Base-by-base conservation (phyloP, 2,888 invertebrate genomes). In the Phortica okadai region DNA sequence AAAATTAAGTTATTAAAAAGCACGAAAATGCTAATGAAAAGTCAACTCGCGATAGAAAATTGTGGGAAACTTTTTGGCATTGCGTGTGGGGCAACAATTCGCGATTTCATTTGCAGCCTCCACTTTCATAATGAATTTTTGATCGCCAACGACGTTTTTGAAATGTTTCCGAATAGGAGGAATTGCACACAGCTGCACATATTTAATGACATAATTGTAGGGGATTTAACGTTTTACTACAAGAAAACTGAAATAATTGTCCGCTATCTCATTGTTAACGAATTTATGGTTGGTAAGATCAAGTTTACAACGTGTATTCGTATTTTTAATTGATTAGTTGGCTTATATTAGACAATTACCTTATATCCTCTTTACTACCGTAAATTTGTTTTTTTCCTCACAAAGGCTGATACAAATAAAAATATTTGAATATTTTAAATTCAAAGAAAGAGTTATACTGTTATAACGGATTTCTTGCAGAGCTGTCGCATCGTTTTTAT, bases 11-110 rank as follows among this genome's bases (percentile, higher is more conserved):
- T 79, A 84, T 83, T 87, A 78, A 6, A 66, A 41, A 66, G 42
- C 66, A 62, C 59, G 16, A 6, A 81, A 81, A 86, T 84, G 85
- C 77, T 79, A 86, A 84, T 86, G 82, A 83, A 50, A 77, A 58
- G 74, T 76, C 76, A 44, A 25, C 76, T 79, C 64, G 66, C 42
- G n/a, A n/a, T 62, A 44, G 74, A 72, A 77, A 74, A 59, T 75
- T 66, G 80, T 84, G 85, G 74, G 79, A 86, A 84, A 79, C 83
- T 64, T 56, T 72, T 72, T 11, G 14, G 14, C 59, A 78, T 84
- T 86, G 86, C 86, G 84, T 87, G 83, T 76, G 69, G 79, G 8
- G 50, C 50, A 14, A 14, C 50, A 50, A 50, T 50, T 50, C 50
- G 50, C 14, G 50, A 5, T 50, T 50, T 50, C 50, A 11, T 50